Evolutionary conservation across 1,140 invertebrate species (phyloP).

Genomic region (Hyposmocoma kahamanoa): DNA sequence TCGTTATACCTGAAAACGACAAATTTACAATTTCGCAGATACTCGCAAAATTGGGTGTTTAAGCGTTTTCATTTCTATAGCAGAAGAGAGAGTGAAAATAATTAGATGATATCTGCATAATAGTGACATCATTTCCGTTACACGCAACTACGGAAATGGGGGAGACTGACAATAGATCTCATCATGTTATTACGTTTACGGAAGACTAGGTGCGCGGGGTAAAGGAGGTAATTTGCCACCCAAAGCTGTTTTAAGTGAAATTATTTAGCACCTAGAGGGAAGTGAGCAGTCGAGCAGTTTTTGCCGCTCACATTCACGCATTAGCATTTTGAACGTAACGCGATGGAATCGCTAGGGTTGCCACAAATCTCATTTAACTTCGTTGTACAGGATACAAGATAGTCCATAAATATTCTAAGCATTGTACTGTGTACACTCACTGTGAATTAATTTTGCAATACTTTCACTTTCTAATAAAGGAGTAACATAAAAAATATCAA

Average conservation of each 20-base stretch:
- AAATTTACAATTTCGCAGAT: too few relatives aligned
- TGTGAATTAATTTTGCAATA: too few relatives aligned
- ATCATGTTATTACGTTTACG: background rate
- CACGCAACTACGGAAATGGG: background rate
- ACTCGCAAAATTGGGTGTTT: too few relatives aligned
- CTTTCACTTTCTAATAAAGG: too few relatives aligned
- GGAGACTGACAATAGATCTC: background rate
- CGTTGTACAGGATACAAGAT: too few relatives aligned
- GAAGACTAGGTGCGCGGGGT: background rate
- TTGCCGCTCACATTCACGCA: constrained; percentile 38
- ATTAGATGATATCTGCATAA: background rate
- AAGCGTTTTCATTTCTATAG: too few relatives aligned
- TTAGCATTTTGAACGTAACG: constrained; percentile 38
- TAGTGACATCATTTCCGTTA: background rate
- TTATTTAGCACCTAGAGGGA: constrained; percentile 29
- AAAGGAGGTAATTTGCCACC: background rate
- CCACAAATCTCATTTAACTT: too few relatives aligned
- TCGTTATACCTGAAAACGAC: too few relatives aligned
- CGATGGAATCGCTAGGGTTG: background rate
- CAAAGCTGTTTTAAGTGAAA: constrained; percentile 33
- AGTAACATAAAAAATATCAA: too few relatives aligned
- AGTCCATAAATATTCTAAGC: too few relatives aligned
- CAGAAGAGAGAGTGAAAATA: too few relatives aligned
- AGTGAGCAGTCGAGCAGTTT: constrained; percentile 30
- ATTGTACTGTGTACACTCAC: too few relatives aligned